Conservation (phyloP, 2,888 invertebrate species). For the Caenorhabditis drosophilae region DNA sequence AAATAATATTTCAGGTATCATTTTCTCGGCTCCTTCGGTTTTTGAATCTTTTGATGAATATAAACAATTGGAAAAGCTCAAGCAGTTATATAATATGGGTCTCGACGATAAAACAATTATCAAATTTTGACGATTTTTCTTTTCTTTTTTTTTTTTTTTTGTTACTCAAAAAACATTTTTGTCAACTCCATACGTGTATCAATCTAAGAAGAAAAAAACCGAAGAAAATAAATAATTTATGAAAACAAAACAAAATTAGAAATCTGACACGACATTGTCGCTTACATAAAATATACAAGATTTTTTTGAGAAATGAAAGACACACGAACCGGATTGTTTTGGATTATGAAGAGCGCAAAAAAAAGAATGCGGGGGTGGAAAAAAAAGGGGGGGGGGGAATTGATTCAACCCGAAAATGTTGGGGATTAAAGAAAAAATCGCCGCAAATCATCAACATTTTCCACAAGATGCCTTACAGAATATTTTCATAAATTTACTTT, state of each 20-base stretch:
- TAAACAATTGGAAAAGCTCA: constrained; percentile 37
- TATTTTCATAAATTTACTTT: constrained; percentile 69
- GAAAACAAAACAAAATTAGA: neutral
- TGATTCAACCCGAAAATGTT: neutral
- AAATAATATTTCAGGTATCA: constrained; percentile 66
- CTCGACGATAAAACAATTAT: constrained; percentile 32
- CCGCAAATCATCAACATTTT: constrained; percentile 20
- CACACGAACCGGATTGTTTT: constrained; percentile 18
- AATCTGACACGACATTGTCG: constrained; percentile 32
- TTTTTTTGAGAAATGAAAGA: constrained; percentile 3
- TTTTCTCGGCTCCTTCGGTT: constrained; percentile 71
- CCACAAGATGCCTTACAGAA: constrained; percentile 58
- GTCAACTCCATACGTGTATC: too few species aligned
- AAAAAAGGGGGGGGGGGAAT: neutral
- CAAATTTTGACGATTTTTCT: too few species aligned
- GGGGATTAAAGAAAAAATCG: neutral
- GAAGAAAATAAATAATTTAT: too few species aligned
- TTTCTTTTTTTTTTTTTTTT: too few species aligned
- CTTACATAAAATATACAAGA: constrained; percentile 3
- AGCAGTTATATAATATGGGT: constrained; percentile 45
- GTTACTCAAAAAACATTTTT: too few species aligned
- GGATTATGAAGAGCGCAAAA: neutral
- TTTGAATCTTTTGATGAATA: constrained; percentile 69
- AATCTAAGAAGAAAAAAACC: too few species aligned
- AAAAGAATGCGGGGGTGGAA: neutral